Conservation (phyloP, 2,888 invertebrate species). For the Drosophila suboccidentalis region DNA sequence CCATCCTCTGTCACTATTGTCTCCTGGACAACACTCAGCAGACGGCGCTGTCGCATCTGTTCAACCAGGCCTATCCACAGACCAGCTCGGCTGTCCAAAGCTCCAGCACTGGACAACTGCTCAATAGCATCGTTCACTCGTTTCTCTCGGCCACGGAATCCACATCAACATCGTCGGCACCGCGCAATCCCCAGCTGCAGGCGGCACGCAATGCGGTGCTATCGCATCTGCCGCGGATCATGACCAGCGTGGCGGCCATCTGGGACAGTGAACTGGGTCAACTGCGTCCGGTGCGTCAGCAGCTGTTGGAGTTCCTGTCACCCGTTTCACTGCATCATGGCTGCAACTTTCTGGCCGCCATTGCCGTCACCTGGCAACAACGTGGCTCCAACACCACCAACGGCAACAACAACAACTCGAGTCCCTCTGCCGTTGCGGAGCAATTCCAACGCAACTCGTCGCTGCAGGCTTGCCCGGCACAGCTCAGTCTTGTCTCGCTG, state of each 20-base stretch:
- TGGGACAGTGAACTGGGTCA: slow-evolving; percentile 91
- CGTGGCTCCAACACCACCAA: slow-evolving; percentile 86
- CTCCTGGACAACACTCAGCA: slow-evolving; percentile 88
- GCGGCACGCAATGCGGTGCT: slow-evolving; percentile 91
- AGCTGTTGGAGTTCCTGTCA: slow-evolving; percentile 92
- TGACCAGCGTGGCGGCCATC: slow-evolving; percentile 91
- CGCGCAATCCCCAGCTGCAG: slow-evolving; percentile 83
- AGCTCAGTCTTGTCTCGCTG: slow-evolving; percentile 91
- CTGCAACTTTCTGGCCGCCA: slow-evolving; percentile 91
- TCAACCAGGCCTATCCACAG: slow-evolving; percentile 87
- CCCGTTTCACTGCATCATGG: slow-evolving; percentile 94
- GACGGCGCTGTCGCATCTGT: slow-evolving; percentile 87
- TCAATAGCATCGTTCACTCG: slow-evolving; percentile 93
- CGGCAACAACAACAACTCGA: slow-evolving; percentile 60
- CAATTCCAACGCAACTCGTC: slow-evolving; percentile 84
- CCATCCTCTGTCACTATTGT: slow-evolving; percentile 92
- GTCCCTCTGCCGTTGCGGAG: slow-evolving; percentile 72
- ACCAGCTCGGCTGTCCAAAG: slow-evolving; percentile 87
- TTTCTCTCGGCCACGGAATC: slow-evolving; percentile 88
- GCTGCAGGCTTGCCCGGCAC: slow-evolving; percentile 88
- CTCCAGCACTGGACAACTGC: slow-evolving; percentile 90
- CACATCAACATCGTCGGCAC: slow-evolving; percentile 70
- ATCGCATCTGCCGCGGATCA: slow-evolving; percentile 92
- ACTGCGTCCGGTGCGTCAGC: slow-evolving; percentile 88
- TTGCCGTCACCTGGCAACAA: slow-evolving; percentile 95